phyloP scores from a whole-genome alignment of 2,113 vertebrate genomes.

The Burhinus bistriatus region DNA sequence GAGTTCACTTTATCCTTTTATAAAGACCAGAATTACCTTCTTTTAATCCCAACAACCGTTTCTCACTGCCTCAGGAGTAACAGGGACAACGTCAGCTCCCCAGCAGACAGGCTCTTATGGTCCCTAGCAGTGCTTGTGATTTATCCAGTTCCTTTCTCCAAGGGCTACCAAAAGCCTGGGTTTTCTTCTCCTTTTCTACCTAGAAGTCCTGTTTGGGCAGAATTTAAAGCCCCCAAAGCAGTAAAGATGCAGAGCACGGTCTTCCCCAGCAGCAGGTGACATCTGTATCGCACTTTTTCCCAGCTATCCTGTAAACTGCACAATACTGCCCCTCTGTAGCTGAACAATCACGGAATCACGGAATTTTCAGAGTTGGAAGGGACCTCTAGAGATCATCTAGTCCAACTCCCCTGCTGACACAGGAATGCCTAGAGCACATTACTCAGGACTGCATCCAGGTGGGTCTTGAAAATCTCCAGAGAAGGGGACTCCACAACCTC shows the following conservation, averaged over 20 bases:
- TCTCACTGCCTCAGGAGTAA: background rate
- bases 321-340: background rate
- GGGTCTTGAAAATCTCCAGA: too few relatives aligned
- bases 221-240: background rate
- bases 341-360: background rate
- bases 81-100: background rate
- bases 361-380: too few relatives aligned
- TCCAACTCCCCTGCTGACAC: too few relatives aligned
- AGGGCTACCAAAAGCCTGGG: background rate
- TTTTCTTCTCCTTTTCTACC: background rate
- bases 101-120: background rate
- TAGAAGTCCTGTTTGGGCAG: background rate
- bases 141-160: background rate
- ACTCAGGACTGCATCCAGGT: too few relatives aligned
- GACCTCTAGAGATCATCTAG: too few relatives aligned
- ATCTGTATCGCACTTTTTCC: background rate
- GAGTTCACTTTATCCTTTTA: background rate
- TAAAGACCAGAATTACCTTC: background rate
- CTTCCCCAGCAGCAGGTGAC: background rate
- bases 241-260: background rate
- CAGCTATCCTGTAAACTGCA: background rate
- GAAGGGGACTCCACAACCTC: too few relatives aligned
- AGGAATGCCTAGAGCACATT: too few relatives aligned
- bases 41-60: background rate
- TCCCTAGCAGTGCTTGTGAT: background rate